Percentiles rank a stretch among this genome's conserved stretches.
Evolutionary conservation across 2,888 invertebrate genomes (phyloP).

Genomic region (Onthophagus sagittarius): DNA sequence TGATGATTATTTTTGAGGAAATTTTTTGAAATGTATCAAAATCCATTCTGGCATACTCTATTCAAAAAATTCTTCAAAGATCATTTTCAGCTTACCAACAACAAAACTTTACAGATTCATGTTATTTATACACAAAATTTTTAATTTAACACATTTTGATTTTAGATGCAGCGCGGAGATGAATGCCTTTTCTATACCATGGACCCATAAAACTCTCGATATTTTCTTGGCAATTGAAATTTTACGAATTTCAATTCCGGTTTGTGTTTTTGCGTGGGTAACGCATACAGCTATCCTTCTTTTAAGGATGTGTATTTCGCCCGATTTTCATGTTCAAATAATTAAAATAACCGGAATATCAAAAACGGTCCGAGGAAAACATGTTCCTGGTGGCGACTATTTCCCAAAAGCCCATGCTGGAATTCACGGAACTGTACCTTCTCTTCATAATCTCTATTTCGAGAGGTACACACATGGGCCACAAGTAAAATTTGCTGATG

Average conservation of each 20-base stretch:
- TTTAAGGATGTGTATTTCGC: conserved; percentile 28
- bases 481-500: neutral
- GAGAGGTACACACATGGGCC: neutral
- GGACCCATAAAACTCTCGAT: conserved; percentile 24
- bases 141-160: conserved; percentile 19
- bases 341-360: conserved; percentile 4
- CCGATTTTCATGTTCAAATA: conserved; percentile 25
- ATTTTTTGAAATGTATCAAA: no score
- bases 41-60: no score
- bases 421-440: neutral
- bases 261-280: conserved; percentile 33
- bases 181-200: conserved; percentile 35
- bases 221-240: conserved; percentile 23
- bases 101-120: no score
- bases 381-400: neutral
- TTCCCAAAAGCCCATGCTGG: neutral
- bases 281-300: conserved; percentile 30
- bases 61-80: no score
- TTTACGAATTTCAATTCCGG: conserved; percentile 13
- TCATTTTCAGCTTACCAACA: no score
- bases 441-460: neutral
- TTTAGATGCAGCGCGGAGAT: conserved; percentile 34
- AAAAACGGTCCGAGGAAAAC: neutral
- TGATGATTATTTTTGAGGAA: no score
- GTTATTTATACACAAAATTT: neutral